These are phyloP conservation scores for Trachelus troglodyta DNA, from an alignment of 2,888 invertebrate genomes.

Conservation along the genomic window DNA sequence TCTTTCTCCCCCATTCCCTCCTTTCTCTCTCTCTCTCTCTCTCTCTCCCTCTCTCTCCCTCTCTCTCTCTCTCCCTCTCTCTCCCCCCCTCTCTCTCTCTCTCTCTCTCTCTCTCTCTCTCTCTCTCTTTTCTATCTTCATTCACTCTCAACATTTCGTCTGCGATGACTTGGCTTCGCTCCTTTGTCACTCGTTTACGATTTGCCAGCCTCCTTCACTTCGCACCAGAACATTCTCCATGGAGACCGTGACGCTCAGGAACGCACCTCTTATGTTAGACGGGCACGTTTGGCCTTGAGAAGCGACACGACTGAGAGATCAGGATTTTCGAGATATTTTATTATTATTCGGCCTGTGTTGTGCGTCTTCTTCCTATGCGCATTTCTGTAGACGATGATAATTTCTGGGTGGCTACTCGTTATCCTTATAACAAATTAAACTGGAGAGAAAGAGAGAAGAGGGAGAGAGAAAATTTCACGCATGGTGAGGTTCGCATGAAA, in stretches of 20 bases:
- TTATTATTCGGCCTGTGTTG: slow-evolving; percentile 22
- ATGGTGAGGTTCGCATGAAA: not conserved
- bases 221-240: not conserved
- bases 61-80: too few species aligned
- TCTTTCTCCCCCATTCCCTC: too few species aligned
- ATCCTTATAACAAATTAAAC: not conserved
- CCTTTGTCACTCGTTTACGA: not conserved
- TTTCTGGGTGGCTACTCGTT: not conserved
- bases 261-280: not conserved
- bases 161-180: not conserved
- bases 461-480: too few species aligned
- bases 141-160: not conserved
- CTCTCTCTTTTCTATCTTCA: not conserved
- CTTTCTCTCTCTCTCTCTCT: too few species aligned
- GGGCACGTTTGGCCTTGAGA: not conserved
- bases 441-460: not conserved
- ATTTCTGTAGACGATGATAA: slow-evolving; percentile 16
- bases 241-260: not conserved
- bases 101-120: not conserved
- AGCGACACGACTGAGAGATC: not conserved
- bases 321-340: not conserved
- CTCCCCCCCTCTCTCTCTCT: too few species aligned
- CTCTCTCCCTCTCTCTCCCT: too few species aligned
- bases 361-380: slow-evolving; percentile 9
- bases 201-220: not conserved